Conservation (phyloP, 2,888 invertebrate species). For the Hirudinaria manillensis region DNA sequence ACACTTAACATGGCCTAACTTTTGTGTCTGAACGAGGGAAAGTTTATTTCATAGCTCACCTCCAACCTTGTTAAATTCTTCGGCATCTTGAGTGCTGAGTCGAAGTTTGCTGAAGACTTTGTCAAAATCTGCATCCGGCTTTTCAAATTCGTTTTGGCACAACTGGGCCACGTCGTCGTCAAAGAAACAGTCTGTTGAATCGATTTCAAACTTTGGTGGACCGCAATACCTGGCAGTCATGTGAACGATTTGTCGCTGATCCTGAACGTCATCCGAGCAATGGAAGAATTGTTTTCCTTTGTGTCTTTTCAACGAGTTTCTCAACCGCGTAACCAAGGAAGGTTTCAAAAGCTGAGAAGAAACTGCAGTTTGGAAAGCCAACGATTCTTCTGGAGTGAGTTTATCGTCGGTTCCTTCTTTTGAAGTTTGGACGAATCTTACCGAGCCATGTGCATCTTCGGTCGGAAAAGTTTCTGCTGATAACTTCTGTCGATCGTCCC, state of each 20-base stretch:
- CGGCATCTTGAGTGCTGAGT: background rate
- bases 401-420: background rate
- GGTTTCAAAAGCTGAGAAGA: too few species aligned
- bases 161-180: constrained; percentile 3
- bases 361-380: too few species aligned
- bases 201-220: background rate
- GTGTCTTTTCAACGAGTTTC: background rate
- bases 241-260: background rate
- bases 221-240: background rate
- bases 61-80: background rate
- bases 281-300: too few species aligned
- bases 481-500: too few species aligned
- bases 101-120: background rate
- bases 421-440: background rate
- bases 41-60: background rate
- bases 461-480: background rate
- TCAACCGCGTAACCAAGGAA: background rate
- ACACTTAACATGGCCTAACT: too few species aligned
- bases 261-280: too few species aligned
- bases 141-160: background rate
- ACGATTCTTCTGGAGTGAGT: too few species aligned
- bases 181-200: background rate
- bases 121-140: background rate
- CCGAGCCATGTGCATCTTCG: background rate
- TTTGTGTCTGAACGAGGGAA: background rate